Conservation (phyloP, 1,140 invertebrate genomes). For the Apocrypta bakeri region DNA sequence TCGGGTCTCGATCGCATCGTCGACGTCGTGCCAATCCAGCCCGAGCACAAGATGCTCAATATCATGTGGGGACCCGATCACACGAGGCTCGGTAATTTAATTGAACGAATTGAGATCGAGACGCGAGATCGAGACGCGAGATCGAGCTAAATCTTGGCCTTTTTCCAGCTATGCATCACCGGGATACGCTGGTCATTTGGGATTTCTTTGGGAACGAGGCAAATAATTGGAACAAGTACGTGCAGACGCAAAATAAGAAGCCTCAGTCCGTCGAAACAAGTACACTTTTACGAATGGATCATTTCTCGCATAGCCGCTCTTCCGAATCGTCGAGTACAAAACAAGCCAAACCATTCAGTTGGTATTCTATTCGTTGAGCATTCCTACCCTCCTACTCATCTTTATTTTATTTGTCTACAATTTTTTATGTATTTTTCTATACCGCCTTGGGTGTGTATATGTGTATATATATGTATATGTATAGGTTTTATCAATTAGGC, state of each 20-base stretch:
- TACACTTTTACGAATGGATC: neutral
- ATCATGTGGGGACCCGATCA: conserved; percentile 60
- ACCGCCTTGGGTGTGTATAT: too few species aligned
- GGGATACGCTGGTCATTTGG: conserved; percentile 54
- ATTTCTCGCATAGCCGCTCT: neutral
- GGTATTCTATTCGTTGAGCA: conserved; percentile 47
- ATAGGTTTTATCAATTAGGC: too few species aligned
- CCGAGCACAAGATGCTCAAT: conserved; percentile 36
- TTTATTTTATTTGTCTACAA: too few species aligned
- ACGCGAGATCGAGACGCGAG: too few species aligned
- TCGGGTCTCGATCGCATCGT: conserved; percentile 59
- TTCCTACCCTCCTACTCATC: too few species aligned
- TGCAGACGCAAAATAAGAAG: neutral
- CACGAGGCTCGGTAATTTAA: conserved; percentile 61
- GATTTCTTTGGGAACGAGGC: conserved; percentile 61
- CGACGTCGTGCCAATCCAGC: conserved; percentile 55
- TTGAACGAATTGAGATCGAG: too few species aligned
- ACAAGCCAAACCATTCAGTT: conserved; percentile 23
- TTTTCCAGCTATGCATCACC: conserved; percentile 48
- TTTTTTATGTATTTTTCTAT: too few species aligned
- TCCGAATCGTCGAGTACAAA: neutral
- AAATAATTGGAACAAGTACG: conserved; percentile 18
- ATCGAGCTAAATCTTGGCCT: too few species aligned
- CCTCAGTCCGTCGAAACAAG: neutral
- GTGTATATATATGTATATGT: too few species aligned